Evolutionary conservation across 2,113 vertebrate genomes (phyloP).

Genomic region (Blennius ocellaris): DNA sequence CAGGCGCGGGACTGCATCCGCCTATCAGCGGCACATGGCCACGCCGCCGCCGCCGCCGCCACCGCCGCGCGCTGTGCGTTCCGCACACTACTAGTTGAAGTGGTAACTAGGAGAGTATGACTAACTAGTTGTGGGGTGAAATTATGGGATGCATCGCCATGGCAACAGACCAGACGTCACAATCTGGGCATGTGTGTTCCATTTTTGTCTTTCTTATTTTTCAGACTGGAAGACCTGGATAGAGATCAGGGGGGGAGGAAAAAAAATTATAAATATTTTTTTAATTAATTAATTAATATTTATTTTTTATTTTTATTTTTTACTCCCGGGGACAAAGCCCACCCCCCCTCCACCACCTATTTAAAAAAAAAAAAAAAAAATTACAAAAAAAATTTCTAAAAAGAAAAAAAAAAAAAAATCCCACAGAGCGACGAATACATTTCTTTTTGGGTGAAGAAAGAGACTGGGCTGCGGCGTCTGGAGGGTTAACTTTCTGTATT

Average conservation of each 20-base stretch:
- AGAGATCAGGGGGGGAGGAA: constrained; percentile 74
- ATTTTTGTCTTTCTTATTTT: constrained; percentile 85
- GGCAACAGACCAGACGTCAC: constrained; percentile 98
- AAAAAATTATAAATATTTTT: constrained; percentile 45
- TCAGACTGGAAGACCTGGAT: constrained; percentile 86
- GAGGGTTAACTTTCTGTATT: constrained; percentile 84
- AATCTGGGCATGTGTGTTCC: constrained; percentile 94
- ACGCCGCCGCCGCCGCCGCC: constrained; percentile 31
- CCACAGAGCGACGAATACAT: constrained; percentile 18
- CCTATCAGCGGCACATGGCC: constrained; percentile 27
- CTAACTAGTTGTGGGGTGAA: constrained; percentile 86
- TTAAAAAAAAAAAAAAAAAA: neutral
- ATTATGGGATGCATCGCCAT: constrained; percentile 96
- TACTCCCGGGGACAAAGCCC: constrained; percentile 23
- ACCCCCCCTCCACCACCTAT: neutral
- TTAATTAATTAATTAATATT: neutral
- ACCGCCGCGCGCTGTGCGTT: constrained; percentile 26
- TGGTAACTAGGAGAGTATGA: constrained; percentile 80
- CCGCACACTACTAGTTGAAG: constrained; percentile 74
- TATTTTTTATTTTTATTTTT: constrained; percentile 35
- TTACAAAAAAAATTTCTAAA: neutral
- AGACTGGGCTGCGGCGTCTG: constrained; percentile 73
- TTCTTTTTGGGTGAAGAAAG: constrained; percentile 63
- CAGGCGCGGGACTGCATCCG: constrained; percentile 34
- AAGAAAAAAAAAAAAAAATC: constrained; percentile 10